Base-by-base conservation (phyloP, 2,797 vertebrate genomes). In the Hafferia zeledoni region DNA sequence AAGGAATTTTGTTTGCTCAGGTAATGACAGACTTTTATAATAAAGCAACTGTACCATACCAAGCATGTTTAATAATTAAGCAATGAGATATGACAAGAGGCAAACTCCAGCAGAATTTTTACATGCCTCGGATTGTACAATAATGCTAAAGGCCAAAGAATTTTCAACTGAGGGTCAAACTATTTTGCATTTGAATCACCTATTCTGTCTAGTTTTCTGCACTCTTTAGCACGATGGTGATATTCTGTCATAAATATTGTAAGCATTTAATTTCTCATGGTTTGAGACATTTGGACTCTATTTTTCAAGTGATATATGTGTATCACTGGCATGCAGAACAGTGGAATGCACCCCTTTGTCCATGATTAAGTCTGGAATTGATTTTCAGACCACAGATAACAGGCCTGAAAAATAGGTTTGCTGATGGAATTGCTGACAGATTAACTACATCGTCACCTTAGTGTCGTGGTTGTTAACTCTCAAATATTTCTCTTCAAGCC, bases 21-120 rank as follows among this genome's bases (percentile, higher is more conserved):
- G 69, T 90, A 88, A 49, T 69, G 82, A 78, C 60, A 78, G 46
- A 85, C 64, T 79, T 88, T 81, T 44, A 82, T 93, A 84, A 89
- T 63, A 92, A 83, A 88, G 35, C 55, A 88, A 75, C 70, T 88
- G 39, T 79, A 83, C 82, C 79, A 65, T 77, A 84, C 67, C 68
- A 57, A 85, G 47, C 59, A 49, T 22, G n/a, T 75, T 91, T 94
- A 95, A 96, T 96, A 94, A 94, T 96, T 95, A 94, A 94, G 59
- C 82, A 79, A 46, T 77, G 50, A 84, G 91, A 92, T 94, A 94
- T 49, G 65, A 90, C 69, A 82, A 94, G 85, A 78, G 78, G 88
- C 37, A 82, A 94, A 93, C 86, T 95, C 65, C 87, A 87, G 81
- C 37, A 78, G 87, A 52, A 86, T 77, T 93, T 95, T 93, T 90